Conservation (phyloP, 2,797 vertebrate species). For the Cossypha dichroa region DNA sequence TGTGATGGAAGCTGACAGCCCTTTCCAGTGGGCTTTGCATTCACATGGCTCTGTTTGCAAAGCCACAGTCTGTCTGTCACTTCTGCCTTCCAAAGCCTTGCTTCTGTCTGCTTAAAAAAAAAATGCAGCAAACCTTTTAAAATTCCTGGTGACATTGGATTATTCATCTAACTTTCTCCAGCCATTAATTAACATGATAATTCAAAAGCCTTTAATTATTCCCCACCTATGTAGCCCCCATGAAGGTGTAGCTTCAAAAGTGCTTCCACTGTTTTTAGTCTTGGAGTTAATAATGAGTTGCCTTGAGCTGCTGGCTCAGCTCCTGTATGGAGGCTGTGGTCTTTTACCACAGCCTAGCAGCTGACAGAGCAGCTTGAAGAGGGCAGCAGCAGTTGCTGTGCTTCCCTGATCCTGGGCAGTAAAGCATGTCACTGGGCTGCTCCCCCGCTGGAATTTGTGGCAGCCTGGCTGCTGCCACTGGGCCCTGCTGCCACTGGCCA, state of each 20-base stretch:
- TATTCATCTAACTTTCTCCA: neutral
- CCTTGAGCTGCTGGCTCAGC: neutral
- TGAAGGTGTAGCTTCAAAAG: neutral
- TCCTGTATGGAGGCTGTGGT: neutral
- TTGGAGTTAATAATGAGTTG: neutral
- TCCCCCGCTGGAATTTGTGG: neutral
- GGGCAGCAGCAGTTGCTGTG: neutral
- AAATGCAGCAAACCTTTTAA: accelerated
- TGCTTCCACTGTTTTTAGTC: neutral
- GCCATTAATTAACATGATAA: neutral
- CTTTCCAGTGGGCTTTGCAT: neutral
- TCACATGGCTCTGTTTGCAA: neutral
- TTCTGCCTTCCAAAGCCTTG: neutral
- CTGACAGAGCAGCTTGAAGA: neutral
- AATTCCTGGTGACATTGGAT: neutral
- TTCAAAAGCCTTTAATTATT: neutral
- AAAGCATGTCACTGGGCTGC: neutral
- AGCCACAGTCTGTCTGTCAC: neutral
- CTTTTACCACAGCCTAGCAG: neutral
- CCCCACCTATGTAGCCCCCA: accelerated
- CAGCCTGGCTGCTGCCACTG: neutral
- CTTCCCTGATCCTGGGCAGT: neutral
- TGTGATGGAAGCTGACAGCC: neutral
- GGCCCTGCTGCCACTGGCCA: neutral
- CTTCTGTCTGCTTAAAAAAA: neutral